Conservation (phyloP, 2,797 vertebrate species). For the Allobates femoralis region DNA sequence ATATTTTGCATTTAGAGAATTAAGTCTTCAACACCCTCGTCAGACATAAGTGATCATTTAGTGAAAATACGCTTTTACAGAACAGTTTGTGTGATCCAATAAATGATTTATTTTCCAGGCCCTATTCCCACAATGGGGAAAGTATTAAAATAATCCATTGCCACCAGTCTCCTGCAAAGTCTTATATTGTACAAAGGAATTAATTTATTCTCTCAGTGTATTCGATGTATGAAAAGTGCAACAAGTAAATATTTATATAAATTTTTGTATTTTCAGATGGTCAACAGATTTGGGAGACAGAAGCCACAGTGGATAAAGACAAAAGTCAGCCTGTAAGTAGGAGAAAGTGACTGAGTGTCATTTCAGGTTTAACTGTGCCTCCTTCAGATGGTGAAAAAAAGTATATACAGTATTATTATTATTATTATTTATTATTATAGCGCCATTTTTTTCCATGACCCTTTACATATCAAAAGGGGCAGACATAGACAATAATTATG, state of each 20-base stretch:
- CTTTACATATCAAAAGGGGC: too few relatives aligned
- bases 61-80: conserved; percentile 17
- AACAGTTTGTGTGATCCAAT: conserved; percentile 1
- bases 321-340: conserved; percentile 95
- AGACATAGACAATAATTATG: too few relatives aligned
- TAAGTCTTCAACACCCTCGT: conserved; percentile 34
- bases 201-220: background rate
- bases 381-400: too few relatives aligned
- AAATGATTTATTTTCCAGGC: background rate
- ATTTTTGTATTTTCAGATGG: conserved; percentile 80
- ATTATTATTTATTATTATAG: too few relatives aligned
- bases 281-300: conserved; percentile 97
- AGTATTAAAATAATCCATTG: background rate
- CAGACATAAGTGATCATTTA: conserved; percentile 10
- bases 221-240: background rate
- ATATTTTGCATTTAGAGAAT: conserved; percentile 13
- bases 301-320: conserved; percentile 98
- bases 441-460: too few relatives aligned
- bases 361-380: background rate
- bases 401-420: too few relatives aligned
- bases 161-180: background rate
- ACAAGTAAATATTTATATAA: background rate
- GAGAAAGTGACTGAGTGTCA: background rate
- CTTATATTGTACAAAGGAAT: too few relatives aligned
- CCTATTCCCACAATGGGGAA: background rate